Percentiles rank a stretch among this genome's conserved stretches.
Conservation (phyloP, 2,797 vertebrate genomes). For the Notolabrus celidotus region DNA sequence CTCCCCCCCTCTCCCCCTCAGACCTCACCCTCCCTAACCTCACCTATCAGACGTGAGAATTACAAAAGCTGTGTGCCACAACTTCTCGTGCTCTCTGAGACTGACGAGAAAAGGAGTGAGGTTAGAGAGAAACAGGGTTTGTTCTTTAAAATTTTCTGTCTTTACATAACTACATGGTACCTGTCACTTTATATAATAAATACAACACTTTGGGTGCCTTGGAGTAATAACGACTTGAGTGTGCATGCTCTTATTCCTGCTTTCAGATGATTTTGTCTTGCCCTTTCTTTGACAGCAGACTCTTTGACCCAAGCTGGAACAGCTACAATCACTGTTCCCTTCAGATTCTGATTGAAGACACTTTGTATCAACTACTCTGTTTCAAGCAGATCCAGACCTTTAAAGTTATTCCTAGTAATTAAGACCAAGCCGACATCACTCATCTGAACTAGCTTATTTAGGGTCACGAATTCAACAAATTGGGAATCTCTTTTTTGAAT, state of each 20-base stretch:
- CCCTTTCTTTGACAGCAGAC: neutral
- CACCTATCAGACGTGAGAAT: neutral
- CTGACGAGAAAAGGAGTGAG: neutral
- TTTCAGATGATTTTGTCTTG: neutral
- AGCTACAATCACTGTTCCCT: neutral
- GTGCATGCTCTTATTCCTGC: neutral
- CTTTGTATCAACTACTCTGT: neutral
- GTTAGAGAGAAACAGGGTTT: neutral
- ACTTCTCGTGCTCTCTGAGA: constrained; percentile 7
- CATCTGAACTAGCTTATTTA: neutral
- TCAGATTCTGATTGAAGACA: neutral
- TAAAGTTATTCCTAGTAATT: neutral
- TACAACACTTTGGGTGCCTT: neutral
- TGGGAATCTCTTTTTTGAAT: neutral
- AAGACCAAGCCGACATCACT: neutral
- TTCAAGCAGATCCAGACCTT: neutral
- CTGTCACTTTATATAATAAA: constrained; percentile 6
- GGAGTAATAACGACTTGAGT: neutral
- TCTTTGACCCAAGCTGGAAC: neutral
- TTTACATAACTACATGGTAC: neutral
- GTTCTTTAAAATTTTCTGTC: neutral
- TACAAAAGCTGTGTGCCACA: neutral
- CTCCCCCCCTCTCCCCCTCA: too few relatives aligned
- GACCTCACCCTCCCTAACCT: neutral
- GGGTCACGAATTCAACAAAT: neutral